Conservation (phyloP, 35 echinoderm and acorn worm species). For the Lytechinus pictus region DNA sequence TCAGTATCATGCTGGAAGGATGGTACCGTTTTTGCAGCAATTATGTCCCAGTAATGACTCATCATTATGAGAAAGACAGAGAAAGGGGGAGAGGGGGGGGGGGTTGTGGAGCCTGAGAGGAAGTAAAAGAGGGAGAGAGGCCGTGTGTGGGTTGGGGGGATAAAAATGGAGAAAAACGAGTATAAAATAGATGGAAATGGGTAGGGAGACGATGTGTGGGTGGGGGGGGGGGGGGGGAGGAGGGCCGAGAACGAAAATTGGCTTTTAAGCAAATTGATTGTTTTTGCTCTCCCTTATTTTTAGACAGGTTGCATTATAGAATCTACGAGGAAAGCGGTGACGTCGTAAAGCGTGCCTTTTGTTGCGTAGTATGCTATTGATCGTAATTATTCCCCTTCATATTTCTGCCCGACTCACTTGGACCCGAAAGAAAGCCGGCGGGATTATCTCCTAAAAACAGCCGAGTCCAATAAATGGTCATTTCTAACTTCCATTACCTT, state of each 20-base stretch:
- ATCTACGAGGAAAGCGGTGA: neutral
- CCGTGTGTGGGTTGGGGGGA: no score
- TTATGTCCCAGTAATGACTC: no score
- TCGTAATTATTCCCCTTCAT: conserved; percentile 1
- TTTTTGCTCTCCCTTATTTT: neutral
- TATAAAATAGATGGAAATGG: no score
- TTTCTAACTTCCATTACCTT: neutral
- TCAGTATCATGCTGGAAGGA: no score
- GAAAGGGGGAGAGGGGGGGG: neutral
- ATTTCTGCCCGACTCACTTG: neutral
- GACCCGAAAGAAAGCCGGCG: neutral
- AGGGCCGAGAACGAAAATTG: neutral
- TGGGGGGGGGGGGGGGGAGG: no score
- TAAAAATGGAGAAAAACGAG: neutral
- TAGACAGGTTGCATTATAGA: neutral
- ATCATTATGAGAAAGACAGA: neutral
- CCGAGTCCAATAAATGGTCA: neutral
- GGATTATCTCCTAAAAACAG: neutral
- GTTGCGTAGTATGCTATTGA: neutral
- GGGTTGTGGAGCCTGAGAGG: neutral
- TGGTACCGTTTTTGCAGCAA: no score
- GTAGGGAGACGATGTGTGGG: no score
- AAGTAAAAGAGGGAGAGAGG: neutral
- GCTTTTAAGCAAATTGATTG: neutral
- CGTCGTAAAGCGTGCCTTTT: neutral